Conservation (phyloP, 2,113 vertebrate species). For the Sturnus vulgaris region DNA sequence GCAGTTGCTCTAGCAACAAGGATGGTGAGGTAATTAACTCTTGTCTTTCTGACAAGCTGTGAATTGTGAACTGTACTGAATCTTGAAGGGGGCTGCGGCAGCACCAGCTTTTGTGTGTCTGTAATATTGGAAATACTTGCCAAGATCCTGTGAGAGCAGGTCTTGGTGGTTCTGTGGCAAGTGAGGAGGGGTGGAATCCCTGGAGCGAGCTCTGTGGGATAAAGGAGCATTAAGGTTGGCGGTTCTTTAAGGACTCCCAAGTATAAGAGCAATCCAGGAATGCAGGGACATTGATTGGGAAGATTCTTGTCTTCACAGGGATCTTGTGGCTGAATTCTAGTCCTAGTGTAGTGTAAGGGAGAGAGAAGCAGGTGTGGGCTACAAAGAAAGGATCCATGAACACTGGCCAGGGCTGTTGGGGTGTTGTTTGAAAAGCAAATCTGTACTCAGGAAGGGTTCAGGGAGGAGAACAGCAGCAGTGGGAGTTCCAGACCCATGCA, state of each 20-base stretch:
- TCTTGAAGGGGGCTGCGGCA: background rate
- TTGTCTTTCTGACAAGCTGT: background rate
- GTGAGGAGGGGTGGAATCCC: background rate
- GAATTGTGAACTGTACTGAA: background rate
- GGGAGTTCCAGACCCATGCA: background rate
- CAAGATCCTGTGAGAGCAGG: background rate
- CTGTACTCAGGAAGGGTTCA: background rate
- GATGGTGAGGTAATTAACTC: slow-evolving; percentile 9
- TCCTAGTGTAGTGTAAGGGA: background rate
- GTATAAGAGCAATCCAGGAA: background rate
- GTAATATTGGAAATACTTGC: background rate
- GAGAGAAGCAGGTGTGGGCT: background rate
- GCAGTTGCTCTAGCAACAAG: slow-evolving; percentile 46
- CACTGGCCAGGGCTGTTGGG: background rate
- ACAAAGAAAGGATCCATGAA: background rate
- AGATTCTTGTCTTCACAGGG: background rate
- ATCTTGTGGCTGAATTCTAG: background rate
- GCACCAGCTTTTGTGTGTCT: background rate
- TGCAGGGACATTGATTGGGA: background rate
- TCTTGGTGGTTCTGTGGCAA: background rate
- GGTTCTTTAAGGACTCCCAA: background rate
- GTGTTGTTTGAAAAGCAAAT: background rate
- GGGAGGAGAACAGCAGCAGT: background rate
- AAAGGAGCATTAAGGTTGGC: background rate
- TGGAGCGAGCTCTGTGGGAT: background rate